Evolutionary conservation across 30 jellyfish, hydroid and myxozoan species (phyloP), one percentile per base, ranked within the genome.

Genomic region (Morbakka virulenta): DNA sequence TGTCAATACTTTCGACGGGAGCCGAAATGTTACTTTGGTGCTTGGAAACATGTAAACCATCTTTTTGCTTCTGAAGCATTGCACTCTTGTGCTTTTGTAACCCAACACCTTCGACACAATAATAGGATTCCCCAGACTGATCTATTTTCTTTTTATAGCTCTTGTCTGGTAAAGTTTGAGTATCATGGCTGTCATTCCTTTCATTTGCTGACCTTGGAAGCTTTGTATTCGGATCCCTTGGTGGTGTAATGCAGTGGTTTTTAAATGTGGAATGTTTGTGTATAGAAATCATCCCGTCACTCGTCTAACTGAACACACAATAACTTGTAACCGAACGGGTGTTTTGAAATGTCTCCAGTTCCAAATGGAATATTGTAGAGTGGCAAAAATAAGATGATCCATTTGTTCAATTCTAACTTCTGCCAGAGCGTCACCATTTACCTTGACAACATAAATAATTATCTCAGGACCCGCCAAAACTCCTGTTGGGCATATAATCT

Each of bases 201-300:
- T 69, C 91, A 21, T 72, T 66, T 32, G 79, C 71, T 13, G 97
- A 81, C 13, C 76, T 53, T 29, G 97, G 97, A 2, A 89, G 84
- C 33, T 69, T 66, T 0, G 95, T 81, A 2, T 76, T 81, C 12
- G 97, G 97, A 35, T 82, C 77, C 69, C 95, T 76, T 51, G 97
- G 97, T 64, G 85, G 76, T 29, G 73, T 75, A 17, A 89, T 52
- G 29, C 97, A 89, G 21, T 62, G 62, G 47, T 81, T 89, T 47
- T 33, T 81, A 48, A 74, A 83, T 32, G 87, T 77, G 28, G 87
- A 6, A 17, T 41, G 17, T 9, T 17, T 41, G 57, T 41, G 57
- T 6, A 9, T 41, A 6, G 57, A 9, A 41, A 17, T 17, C 57
- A 41, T 41, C n/a, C n/a, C n/a, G n/a, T n/a, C n/a, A n/a, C n/a